These are phyloP conservation scores for Daphoenositta chrysoptera DNA, from an alignment of 2,113 vertebrate genomes.

Conservation along the genomic window DNA sequence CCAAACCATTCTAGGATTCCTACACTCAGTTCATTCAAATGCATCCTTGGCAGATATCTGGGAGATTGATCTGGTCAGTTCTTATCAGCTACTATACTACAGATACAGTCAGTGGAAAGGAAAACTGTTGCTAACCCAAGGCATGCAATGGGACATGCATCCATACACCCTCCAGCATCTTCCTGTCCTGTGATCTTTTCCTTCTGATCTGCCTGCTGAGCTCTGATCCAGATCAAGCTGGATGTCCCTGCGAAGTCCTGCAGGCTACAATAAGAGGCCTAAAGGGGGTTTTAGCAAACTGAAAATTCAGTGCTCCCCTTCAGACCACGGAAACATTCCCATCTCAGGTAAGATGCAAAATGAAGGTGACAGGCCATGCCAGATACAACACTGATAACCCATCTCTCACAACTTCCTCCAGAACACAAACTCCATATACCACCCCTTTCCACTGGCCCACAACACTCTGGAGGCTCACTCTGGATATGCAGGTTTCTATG, in stretches of 20 bases:
- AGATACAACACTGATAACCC: rapidly evolving
- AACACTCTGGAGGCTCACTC: not conserved
- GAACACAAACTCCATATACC: not conserved
- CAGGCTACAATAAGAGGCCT: not conserved
- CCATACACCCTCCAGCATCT: not conserved
- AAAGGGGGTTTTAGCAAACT: not conserved
- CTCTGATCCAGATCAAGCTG: not conserved
- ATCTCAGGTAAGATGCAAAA: not conserved
- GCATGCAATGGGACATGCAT: not conserved
- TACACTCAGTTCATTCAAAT: not conserved
- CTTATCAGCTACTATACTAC: not conserved
- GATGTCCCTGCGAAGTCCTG: not conserved
- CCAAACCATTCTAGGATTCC: not conserved
- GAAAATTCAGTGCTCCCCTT: not conserved
- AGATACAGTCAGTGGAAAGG: not conserved
- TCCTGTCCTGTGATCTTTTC: not conserved
- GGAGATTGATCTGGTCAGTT: not conserved
- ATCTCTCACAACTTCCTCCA: not conserved
- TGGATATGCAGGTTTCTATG: not conserved
- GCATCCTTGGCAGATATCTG: not conserved
- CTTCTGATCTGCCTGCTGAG: not conserved
- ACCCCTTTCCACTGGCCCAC: not conserved
- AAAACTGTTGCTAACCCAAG: not conserved
- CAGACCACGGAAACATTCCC: not conserved
- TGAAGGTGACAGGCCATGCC: not conserved